Base-by-base conservation (phyloP, 2,888 invertebrate genomes). In the Drosophila mulleri region DNA sequence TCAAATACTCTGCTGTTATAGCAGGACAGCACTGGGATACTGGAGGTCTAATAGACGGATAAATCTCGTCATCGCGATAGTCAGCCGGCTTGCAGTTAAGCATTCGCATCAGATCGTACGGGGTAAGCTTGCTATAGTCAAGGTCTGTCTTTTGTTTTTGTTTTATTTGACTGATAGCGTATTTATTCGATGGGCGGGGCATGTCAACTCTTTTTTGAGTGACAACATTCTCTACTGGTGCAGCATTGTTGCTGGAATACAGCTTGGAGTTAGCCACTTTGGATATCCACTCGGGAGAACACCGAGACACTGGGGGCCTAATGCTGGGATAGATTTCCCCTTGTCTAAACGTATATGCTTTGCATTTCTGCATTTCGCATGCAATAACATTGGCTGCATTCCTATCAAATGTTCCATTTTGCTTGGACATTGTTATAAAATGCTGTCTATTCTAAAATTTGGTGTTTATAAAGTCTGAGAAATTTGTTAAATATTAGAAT, bases 31-130 rank as follows among this genome's bases (percentile, higher is more conserved):
- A 83, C 4, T 7, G 6, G 0, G 82, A 72, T n/a, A 81, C 47
- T 0, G 75, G 29, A 0, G 83, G 89, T 12, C 32, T 54, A 4
- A 83, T 70, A n/a, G 16, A 72, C 0, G 75, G 75, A 57, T 82
- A 82, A 2, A 67, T 50, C 39, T 82, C 82, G 0, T n/a, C 18
- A 0, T 18, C 12, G 2, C 44, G 23, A 23, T 66, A 44, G 0
- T 39, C 35, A 3, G 50, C 32, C 3, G 64, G 62, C 20, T 75
- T 88, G 56, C 82, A 82, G 47, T 72, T 84, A 2, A 50, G 29
- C 44, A 39, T 35, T 0, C 82, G 68, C 44, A 82, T 82, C 37
- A 75, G 53, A 42, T 81, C 50, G 23, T 68, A 59, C 8, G 67
- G 64, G 1, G 67, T 57, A 0, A 71, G 42, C 9, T 78, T 44